A percentile compares a stretch with the other conserved stretches of the same genome.
Conservation (phyloP, 1,140 invertebrate genomes). For the Hyles vespertilio region DNA sequence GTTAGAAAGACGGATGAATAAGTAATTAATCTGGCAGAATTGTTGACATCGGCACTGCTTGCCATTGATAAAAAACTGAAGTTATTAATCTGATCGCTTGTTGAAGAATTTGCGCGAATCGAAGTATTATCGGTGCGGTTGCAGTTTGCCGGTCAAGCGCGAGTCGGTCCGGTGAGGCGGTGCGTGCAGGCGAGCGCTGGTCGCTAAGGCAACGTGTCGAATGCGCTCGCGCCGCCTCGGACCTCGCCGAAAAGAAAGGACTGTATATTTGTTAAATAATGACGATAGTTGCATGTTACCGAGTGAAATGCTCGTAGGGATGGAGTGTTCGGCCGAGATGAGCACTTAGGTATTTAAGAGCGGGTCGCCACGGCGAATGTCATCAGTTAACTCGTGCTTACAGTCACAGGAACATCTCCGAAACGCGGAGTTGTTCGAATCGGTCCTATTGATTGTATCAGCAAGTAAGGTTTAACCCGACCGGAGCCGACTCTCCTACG, state of each 20-base stretch:
- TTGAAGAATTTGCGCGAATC: too few relatives aligned
- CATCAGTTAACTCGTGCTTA: constrained; percentile 69
- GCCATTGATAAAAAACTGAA: too few relatives aligned
- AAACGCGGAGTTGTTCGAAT: constrained; percentile 45
- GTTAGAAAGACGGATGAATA: too few relatives aligned
- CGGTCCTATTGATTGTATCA: constrained; percentile 10
- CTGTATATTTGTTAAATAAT: constrained; percentile 68
- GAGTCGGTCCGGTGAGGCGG: neutral
- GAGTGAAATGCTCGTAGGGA: constrained; percentile 71
- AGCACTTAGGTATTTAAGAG: constrained; percentile 71
- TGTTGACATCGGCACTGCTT: too few relatives aligned
- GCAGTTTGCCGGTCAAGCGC: too few relatives aligned
- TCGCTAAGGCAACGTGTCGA: constrained; percentile 58
- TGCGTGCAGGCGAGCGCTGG: constrained; percentile 41
- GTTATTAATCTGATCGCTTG: too few relatives aligned
- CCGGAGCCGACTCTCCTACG: constrained; percentile 33
- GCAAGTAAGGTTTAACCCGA: constrained; percentile 36
- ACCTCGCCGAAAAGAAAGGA: constrained; percentile 70
- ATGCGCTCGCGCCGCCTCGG: constrained; percentile 41
- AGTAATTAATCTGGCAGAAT: too few relatives aligned
- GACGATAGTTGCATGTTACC: constrained; percentile 68
- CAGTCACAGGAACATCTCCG: constrained; percentile 63
- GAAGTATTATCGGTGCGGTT: too few relatives aligned
- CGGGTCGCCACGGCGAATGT: constrained; percentile 65
- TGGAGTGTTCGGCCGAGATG: constrained; percentile 68